Conservation (phyloP, 2,888 invertebrate species). For the Campopleginae sp. region DNA sequence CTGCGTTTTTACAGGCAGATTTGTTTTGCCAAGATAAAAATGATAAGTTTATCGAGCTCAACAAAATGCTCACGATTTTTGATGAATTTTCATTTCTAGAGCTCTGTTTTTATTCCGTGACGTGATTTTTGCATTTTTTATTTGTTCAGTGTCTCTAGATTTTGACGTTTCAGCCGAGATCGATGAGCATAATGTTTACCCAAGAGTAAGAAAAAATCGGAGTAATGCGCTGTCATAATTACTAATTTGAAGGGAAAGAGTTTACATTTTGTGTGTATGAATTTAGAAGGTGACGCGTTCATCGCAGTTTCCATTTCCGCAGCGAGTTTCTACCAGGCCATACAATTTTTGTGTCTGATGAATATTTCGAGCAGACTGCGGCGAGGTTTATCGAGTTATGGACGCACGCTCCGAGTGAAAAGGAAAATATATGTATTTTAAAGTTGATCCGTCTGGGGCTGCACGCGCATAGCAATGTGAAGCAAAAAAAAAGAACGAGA, state of each 20-base stretch:
- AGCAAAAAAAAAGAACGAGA: slow-evolving; percentile 34
- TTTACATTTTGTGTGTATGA: slow-evolving; percentile 5
- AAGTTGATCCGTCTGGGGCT: neutral
- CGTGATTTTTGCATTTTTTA: no score
- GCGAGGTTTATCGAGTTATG: slow-evolving; percentile 54
- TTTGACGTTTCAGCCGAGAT: neutral
- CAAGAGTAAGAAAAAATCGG: neutral
- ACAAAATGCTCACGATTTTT: no score
- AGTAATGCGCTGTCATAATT: slow-evolving; percentile 2
- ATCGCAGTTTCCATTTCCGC: slow-evolving; percentile 17
- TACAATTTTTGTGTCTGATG: slow-evolving; percentile 32
- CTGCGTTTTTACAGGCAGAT: neutral
- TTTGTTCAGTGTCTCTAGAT: neutral
- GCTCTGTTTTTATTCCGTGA: no score
- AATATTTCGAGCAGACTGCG: slow-evolving; percentile 51
- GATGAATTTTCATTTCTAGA: no score
- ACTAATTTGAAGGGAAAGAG: slow-evolving; percentile 3
- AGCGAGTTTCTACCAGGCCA: slow-evolving; percentile 1
- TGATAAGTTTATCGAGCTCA: no score
- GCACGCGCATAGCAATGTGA: neutral
- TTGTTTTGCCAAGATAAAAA: neutral
- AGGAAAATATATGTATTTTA: neutral
- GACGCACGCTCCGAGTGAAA: slow-evolving; percentile 35
- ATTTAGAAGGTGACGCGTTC: slow-evolving; percentile 36
- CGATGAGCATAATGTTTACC: neutral